Base-by-base conservation (phyloP, 2,888 invertebrate genomes). In the Synergus umbraculus region DNA sequence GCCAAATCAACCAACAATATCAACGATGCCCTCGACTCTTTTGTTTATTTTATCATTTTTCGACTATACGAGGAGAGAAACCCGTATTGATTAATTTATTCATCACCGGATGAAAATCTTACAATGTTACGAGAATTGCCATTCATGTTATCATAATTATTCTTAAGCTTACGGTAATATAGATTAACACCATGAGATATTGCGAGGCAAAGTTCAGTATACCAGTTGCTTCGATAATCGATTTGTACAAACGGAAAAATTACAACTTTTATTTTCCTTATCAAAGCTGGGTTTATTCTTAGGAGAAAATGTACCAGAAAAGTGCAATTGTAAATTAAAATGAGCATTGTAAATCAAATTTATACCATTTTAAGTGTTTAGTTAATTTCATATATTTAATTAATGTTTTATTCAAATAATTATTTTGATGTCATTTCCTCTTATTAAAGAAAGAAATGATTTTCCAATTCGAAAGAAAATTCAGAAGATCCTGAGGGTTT, bases 1-100 rank as follows among this genome's bases (percentile, higher is more conserved):
- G 89, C 89, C 89, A 82, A 86, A 85, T 87, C 82, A 84, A 82
- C 54, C 15, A 60, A 60, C 22, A 60, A 60, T 60, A 86, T 87
- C 82, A 84, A 83, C 37, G 13, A 44, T 67, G 15, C 73, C 54
- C 13, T 46, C 4, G 4, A 46, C 10, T 46, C 12, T 29, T 29
- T 60, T 12, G 22, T 54, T 8, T 8, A 12, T 13, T 46, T 46
- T 67, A 67, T 43, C 49, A 49, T 49, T 69, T 69, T 37, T 54
- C 49, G 49, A 69, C 8, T 49, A 37, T 49, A 15, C 5, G 4
- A 10, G 13, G 5, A 29, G 1, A 29, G 12, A 12, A 60, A 29
- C 4, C 12, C 10, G 22, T 46, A 22, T 67, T 44, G 67, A 67
- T 44, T 29, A n/a, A 18, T 18, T 18, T 9, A 67, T 67, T 67